Percentiles rank a stretch among this genome's conserved stretches.
These are phyloP conservation scores for Tupaia chinensis DNA, from an alignment of 2,113 vertebrate species.

Conservation along the genomic window DNA sequence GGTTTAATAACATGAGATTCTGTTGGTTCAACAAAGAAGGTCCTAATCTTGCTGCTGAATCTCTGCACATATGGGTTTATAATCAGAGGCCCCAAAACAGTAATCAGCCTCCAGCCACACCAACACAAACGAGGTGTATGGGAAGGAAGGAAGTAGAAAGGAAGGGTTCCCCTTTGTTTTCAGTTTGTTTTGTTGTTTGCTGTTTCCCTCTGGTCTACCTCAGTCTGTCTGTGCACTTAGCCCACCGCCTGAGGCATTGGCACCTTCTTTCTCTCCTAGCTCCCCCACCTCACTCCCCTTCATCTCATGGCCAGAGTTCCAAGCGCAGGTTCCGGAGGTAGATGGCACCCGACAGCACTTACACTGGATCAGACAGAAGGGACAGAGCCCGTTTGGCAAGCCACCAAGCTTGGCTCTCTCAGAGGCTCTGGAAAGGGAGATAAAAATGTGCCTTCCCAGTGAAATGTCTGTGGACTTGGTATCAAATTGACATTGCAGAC, in stretches of 20 bases:
- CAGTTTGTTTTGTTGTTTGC: neutral
- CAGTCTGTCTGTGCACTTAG: conserved; percentile 56
- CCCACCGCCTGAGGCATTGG: neutral
- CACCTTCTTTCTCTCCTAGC: neutral
- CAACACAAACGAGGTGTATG: conserved; percentile 80
- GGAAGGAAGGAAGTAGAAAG: conserved; percentile 78
- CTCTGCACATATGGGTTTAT: conserved; percentile 83
- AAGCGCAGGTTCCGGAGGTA: neutral
- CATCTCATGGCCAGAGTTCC: neutral
- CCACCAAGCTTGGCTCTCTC: conserved; percentile 51
- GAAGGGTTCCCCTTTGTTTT: conserved; percentile 59
- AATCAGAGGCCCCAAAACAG: conserved; percentile 79
- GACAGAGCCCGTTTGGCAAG: neutral
- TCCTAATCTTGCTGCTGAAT: conserved; percentile 82
- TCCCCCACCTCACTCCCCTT: neutral
- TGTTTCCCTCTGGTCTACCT: conserved; percentile 35
- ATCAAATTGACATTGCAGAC: conserved; percentile 75
- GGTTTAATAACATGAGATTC: conserved; percentile 85
- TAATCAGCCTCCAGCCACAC: conserved; percentile 82
- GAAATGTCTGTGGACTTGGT: conserved; percentile 64
- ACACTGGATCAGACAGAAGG: neutral
- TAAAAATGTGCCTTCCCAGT: conserved; percentile 36
- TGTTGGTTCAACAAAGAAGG: conserved; percentile 82
- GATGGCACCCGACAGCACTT: neutral
- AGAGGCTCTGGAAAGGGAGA: conserved; percentile 69